Evolutionary conservation across 2,113 vertebrate species (phyloP).

Genomic region (Crotalus horridus): DNA sequence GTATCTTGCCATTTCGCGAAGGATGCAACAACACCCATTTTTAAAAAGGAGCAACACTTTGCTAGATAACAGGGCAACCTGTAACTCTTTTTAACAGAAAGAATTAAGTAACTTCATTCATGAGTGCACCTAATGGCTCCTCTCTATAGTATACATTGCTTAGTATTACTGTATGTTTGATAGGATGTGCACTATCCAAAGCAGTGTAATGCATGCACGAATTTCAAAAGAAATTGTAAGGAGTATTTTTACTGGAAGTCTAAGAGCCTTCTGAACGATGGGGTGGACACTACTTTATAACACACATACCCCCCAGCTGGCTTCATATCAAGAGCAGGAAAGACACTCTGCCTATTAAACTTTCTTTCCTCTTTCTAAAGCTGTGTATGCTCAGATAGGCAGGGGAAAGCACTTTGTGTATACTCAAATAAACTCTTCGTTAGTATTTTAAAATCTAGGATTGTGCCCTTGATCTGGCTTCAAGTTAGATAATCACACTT

Average conservation of each 20-base stretch:
- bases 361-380: neutral
- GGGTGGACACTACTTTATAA: neutral
- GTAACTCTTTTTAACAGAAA: neutral
- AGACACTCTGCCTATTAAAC: neutral
- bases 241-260: neutral
- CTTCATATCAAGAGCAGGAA: neutral
- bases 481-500: neutral
- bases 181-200: neutral
- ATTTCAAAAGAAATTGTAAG: neutral
- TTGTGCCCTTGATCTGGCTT: neutral
- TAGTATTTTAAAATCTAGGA: neutral
- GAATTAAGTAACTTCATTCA: neutral
- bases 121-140: neutral
- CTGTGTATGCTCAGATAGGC: neutral
- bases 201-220: neutral
- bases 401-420: neutral
- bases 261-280: neutral
- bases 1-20: too few species aligned
- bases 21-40: neutral
- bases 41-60: neutral
- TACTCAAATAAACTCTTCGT: neutral
- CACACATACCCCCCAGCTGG: accelerated
- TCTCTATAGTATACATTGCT: neutral
- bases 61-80: neutral
- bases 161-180: neutral